Evolutionary conservation across 2,888 invertebrate species (phyloP), one percentile per base, ranked within the genome.

Genomic region (Spodoptera littoralis): DNA sequence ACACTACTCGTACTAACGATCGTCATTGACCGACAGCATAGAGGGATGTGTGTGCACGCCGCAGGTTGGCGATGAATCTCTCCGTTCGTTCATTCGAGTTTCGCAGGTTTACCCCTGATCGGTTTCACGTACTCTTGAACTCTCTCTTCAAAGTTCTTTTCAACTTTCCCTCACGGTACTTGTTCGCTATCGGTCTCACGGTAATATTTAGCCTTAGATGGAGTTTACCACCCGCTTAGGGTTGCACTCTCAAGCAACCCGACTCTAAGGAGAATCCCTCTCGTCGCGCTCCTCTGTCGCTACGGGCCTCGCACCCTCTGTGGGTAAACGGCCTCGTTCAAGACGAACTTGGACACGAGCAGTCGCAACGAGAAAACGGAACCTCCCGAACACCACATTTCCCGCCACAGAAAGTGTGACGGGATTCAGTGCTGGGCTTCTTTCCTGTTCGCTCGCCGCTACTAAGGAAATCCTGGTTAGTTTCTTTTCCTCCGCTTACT

Each of bases 401-500:
- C 94, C 88, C 90, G 82, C 86, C 82, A 76, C 77, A 80, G 77
- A 74, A 80, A 76, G 62, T 77, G 84, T 87, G 84, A 84, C 81
- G 86, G 89, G 94, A 92, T 95, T 96, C 93, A 91, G 95, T 91
- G 95, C 92, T 96, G 95, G 95, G 95, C 95, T 96, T 68, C 82
- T 30, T 95, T 94, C 96, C 95, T 88, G 88, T 96, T 85, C 86
- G 84, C 84, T 84, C 87, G 85, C 86, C 85, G 86, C 86, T 88
- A 87, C 86, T 86, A 76, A 81, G 86, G 85, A 84, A 87, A 86
- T 88, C 87, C 85, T 85, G 42, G 86, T 88, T 86, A 85, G 87
- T 96, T 96, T 96, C 95, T 96, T 96, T 96, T 96, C 96, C 96
- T 96, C 96, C 95, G 95, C 96, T 96, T 95, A 96, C 87, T 96